Conservation (phyloP, 1,140 invertebrate genomes). For the Penaeus chinensis region DNA sequence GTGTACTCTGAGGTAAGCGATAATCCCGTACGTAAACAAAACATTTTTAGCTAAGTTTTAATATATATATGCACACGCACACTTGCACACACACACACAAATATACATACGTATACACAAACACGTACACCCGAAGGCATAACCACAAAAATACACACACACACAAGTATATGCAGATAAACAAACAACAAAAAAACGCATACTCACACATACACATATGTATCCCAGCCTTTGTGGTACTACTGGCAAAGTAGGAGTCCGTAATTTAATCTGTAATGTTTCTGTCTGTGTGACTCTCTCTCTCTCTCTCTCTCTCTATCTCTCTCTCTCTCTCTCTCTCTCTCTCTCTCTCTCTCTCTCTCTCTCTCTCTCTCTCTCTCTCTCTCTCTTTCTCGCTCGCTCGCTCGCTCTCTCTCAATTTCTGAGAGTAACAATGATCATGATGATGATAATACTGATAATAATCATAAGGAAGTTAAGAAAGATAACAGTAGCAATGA, state of each 20-base stretch:
- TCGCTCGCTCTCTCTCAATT: conserved; percentile 8
- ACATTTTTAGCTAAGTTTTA: neutral
- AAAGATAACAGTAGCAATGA: no score
- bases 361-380: neutral
- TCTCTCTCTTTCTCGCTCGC: conserved; percentile 10
- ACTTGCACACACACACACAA: neutral
- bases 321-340: neutral
- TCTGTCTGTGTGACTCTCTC: neutral
- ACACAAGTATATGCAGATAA: neutral
- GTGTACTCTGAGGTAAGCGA: no score
- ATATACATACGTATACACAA: neutral
- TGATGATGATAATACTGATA: no score
- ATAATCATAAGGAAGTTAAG: no score
- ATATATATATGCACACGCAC: conserved; percentile 5
- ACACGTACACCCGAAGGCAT: neutral
- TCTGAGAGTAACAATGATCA: no score
- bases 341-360: conserved; percentile 7
- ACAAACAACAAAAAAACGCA: neutral
- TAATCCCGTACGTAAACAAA: no score
- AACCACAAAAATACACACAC: neutral
- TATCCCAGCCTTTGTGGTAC: neutral
- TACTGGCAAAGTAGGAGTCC: neutral
- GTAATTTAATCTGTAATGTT: neutral
- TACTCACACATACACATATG: neutral
- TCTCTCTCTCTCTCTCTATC: neutral